These are phyloP conservation scores for Ormyrus pomaceus DNA, from an alignment of 2,888 invertebrate genomes.

Conservation along the genomic window DNA sequence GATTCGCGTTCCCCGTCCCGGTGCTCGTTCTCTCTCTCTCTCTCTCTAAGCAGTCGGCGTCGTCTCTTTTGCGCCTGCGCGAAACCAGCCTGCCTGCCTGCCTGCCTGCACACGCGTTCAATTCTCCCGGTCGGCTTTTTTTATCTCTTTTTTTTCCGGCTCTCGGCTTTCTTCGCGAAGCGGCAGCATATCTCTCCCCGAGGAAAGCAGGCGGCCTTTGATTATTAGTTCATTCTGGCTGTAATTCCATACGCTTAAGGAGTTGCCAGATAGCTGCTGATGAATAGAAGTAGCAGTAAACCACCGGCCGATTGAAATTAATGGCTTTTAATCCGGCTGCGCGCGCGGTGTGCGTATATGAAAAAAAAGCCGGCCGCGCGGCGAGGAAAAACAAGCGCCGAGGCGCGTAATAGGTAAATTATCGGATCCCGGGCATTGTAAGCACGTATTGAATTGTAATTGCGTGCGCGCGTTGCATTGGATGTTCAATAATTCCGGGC, in stretches of 20 bases:
- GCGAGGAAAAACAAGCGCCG: background rate
- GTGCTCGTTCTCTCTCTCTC: background rate
- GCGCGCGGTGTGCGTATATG: background rate
- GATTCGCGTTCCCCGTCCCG: conserved; percentile 14
- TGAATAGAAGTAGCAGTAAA: conserved; percentile 48
- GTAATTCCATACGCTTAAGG: conserved; percentile 36
- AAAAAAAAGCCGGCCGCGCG: no score
- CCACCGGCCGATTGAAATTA: conserved; percentile 47
- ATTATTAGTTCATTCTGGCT: conserved; percentile 43
- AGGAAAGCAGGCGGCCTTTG: conserved; percentile 3
- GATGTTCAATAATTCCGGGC: background rate
- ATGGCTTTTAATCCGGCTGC: conserved; percentile 30
- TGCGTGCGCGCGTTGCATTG: background rate
- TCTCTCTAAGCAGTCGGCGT: background rate
- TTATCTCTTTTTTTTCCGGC: background rate
- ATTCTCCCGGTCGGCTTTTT: conserved; percentile 25
- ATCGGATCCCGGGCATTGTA: conserved; percentile 26
- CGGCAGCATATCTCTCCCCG: no score
- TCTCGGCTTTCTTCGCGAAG: no score
- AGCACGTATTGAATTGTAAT: background rate
- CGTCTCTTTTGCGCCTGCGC: background rate
- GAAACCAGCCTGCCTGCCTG: background rate
- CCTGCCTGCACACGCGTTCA: background rate
- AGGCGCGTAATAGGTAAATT: conserved; percentile 15
- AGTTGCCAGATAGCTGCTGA: conserved; percentile 15